Evolutionary conservation across 2,888 invertebrate species (phyloP).

Genomic region (Drosophila meridiana): DNA sequence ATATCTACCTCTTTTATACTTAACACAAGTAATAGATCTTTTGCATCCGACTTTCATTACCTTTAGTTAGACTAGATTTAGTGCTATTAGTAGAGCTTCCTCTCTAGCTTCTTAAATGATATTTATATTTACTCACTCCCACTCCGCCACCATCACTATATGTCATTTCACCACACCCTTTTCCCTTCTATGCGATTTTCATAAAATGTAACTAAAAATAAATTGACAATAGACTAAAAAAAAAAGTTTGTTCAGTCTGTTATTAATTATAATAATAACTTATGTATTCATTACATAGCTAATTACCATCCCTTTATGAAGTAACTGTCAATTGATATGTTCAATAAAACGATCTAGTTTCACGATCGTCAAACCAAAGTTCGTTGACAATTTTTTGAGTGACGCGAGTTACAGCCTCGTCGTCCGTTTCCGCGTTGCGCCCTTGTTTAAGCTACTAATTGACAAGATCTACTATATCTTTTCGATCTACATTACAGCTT

Average conservation of each 20-base stretch:
- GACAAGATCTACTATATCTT: conserved; percentile 7
- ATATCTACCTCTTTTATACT: too few species aligned
- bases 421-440: conserved; percentile 22
- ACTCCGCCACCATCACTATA: neutral
- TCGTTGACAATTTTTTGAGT: conserved; percentile 35
- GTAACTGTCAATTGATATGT: conserved; percentile 43
- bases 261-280: neutral
- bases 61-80: neutral
- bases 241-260: conserved; percentile 4
- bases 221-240: neutral
- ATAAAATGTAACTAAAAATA: neutral
- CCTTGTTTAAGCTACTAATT: conserved; percentile 46
- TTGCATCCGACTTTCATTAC: neutral
- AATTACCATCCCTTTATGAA: conserved; percentile 21
- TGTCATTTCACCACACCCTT: neutral
- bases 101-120: neutral
- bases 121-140: neutral
- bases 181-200: neutral
- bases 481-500: conserved; percentile 5
- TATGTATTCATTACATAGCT: conserved; percentile 4
- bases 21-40: too few species aligned
- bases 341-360: conserved; percentile 39
- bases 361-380: conserved; percentile 4
- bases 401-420: conserved; percentile 10
- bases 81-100: neutral